Conservation (phyloP, 92 coral and sea anemone genomes). For the Epizoanthus ramosus region DNA sequence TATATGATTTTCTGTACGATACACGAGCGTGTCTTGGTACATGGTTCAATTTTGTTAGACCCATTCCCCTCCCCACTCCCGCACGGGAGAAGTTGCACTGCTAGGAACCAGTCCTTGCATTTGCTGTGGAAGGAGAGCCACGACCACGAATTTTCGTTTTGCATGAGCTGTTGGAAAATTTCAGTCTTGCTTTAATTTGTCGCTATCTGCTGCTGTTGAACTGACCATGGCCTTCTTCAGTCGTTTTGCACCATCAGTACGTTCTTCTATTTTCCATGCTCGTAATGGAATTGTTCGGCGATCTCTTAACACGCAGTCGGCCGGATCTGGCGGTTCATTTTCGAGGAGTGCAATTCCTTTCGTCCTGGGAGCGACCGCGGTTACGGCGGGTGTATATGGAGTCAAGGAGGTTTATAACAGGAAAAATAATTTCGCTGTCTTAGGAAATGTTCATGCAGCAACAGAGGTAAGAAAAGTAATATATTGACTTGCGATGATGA, state of each 20-base stretch:
- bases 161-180: background rate
- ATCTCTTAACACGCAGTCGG: constrained; percentile 44
- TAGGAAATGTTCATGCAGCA: constrained; percentile 75
- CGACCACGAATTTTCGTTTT: background rate
- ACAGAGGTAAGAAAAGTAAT: constrained; percentile 45
- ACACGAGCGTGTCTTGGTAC: too few relatives aligned
- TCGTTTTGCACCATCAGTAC: constrained; percentile 48
- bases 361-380: constrained; percentile 84
- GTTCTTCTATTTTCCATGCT: constrained; percentile 36
- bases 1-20: too few relatives aligned
- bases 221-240: constrained; percentile 61
- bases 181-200: background rate
- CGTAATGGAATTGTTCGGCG: constrained; percentile 38
- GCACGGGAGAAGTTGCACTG: background rate
- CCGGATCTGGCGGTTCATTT: constrained; percentile 38
- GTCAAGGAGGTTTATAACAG: constrained; percentile 60
- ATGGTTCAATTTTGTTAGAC: background rate
- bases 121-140: background rate
- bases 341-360: constrained; percentile 76
- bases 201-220: background rate
- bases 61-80: constrained; percentile 3
- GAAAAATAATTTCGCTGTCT: constrained; percentile 34
- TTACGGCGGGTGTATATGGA: constrained; percentile 59
- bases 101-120: constrained; percentile 13
- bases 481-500: background rate